phyloP scores from a whole-genome alignment of 1,140 invertebrate genomes.

The Caenorhabditis latens region DNA sequence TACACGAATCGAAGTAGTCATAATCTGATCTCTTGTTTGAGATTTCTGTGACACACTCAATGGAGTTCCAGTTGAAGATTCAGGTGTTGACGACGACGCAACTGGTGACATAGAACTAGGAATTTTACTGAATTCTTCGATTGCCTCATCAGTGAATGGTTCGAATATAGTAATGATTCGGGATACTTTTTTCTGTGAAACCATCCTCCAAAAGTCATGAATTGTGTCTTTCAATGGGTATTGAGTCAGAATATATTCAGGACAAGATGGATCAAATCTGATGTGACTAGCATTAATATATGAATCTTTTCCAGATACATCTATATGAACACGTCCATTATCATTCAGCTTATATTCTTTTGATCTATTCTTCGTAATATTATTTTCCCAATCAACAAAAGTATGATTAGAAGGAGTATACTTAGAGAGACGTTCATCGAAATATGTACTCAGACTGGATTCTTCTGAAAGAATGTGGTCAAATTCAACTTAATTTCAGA shows the following conservation, averaged over 20 bases:
- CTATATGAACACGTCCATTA: not conserved
- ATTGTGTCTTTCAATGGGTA: slow-evolving; percentile 24
- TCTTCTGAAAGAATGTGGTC: not conserved
- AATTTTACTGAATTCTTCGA: slow-evolving; percentile 15
- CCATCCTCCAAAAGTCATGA: slow-evolving; percentile 37
- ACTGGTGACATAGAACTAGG: slow-evolving; percentile 2
- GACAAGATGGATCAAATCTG: not conserved
- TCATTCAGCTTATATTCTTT: slow-evolving; percentile 7
- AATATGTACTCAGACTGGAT: slow-evolving; percentile 17
- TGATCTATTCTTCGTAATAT: not conserved
- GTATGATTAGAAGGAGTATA: not conserved
- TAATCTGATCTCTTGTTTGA: not conserved
- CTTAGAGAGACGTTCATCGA: not conserved
- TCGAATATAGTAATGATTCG: slow-evolving; percentile 43
- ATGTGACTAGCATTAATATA: slow-evolving; percentile 43
- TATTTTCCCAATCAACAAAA: slow-evolving; percentile 24
- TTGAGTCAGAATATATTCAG: slow-evolving; percentile 13
- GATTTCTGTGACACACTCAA: not conserved
- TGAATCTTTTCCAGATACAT: not conserved
- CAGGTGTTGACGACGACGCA: not conserved
- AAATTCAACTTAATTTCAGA: not conserved
- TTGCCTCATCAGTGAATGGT: slow-evolving; percentile 1
- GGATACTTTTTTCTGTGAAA: not conserved
- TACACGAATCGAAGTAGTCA: not conserved
- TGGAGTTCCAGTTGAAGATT: not conserved